Conservation (phyloP, 2,888 invertebrate genomes). For the Nysson spinosus region DNA sequence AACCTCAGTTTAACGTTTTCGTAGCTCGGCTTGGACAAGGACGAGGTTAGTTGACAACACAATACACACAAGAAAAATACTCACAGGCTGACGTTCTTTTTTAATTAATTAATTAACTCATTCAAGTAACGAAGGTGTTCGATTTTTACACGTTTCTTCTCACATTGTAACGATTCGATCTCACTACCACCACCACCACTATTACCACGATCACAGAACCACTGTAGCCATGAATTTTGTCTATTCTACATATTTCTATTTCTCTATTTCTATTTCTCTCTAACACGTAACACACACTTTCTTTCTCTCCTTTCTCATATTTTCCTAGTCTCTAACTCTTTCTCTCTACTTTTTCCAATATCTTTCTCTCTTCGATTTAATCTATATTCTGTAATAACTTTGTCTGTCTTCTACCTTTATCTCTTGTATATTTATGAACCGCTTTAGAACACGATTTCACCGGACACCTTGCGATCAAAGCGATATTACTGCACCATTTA, state of each 20-base stretch:
- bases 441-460: no score
- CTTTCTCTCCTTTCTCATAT: slow-evolving; percentile 19
- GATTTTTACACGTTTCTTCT: slow-evolving; percentile 47
- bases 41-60: slow-evolving; percentile 84
- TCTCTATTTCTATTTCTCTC: slow-evolving; percentile 35
- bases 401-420: no score
- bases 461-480: no score
- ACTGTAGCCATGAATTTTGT: slow-evolving; percentile 51
- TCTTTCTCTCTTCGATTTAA: no score
- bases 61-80: slow-evolving; percentile 58
- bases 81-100: slow-evolving; percentile 68
- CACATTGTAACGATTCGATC: no score
- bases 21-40: slow-evolving; percentile 95
- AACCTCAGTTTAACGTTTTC: slow-evolving; percentile 80
- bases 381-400: no score
- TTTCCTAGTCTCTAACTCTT: slow-evolving; percentile 25
- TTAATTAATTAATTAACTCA: no score
- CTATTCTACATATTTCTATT: slow-evolving; percentile 30
- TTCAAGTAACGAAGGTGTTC: slow-evolving; percentile 50
- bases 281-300: no score
- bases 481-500: no score
- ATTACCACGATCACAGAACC: slow-evolving; percentile 43
- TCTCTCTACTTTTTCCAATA: slow-evolving; percentile 16
- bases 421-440: no score
- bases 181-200: no score